Evolutionary conservation across 1,140 invertebrate genomes (phyloP), one percentile per base, ranked within the genome.

Genomic region (Lepidotrigona ventralis): DNA sequence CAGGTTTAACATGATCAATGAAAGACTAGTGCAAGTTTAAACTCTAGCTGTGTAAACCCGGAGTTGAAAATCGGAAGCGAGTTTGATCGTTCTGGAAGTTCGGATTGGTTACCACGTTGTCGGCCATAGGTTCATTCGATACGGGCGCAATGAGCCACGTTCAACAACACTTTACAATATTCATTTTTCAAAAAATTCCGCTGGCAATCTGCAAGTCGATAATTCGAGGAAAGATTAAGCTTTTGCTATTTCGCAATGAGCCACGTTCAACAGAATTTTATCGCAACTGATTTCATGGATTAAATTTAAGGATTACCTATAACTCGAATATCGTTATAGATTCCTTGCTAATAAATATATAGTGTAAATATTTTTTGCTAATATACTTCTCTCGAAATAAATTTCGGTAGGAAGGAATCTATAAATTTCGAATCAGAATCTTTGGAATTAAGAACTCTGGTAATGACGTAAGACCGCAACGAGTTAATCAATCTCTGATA

Each of bases 11-110:
- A 4, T 11, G 66, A 51, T 68, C 17, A 21, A 80, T 73, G 63
- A 53, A 19, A 74, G 29, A 39, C 3, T 12, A 51, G 8, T 17
- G 4, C 58, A n/a, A n/a, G 21, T 64, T 53, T 9, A 33, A 33
- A n/a, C 6, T 19, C 14, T 15, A 6, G 6, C 33, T 15, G 5
- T 1, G 26, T 11, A 39, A 76, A 51, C n/a, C 33, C n/a, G 39
- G 39, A 21, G 23, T 33, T n/a, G 39, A 76, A 75, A 75, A 39
- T 75, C 56, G 56, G 33, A 60, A 63, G 12, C 6, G 51, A 26
- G 60, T 64, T 77, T 51, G 39, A 64, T 77, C 46, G 74, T 64
- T 51, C 39, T 21, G 39, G 39, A 77, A 77, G 26, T 46, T n/a
- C 6, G 12, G n/a, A 12, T 77, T 64, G 39, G 64, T 64, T 64